Conservation (phyloP, 2,113 vertebrate species). For the Lepisosteus oculatus region DNA sequence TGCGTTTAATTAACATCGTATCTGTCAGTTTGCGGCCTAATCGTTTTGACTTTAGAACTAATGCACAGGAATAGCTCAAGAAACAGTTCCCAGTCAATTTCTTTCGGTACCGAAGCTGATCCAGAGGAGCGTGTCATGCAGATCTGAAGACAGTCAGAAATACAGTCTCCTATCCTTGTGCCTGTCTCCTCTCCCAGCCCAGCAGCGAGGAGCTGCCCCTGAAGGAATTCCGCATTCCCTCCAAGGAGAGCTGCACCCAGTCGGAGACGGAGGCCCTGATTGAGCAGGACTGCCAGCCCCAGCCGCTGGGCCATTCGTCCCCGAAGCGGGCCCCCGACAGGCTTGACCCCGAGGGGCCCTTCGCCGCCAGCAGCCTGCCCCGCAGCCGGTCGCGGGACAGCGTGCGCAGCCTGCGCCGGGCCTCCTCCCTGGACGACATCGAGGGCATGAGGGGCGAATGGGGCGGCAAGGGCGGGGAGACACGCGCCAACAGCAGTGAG, state of each 20-base stretch:
- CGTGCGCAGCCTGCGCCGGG: slow-evolving; percentile 72
- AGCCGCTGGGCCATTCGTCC: slow-evolving; percentile 44
- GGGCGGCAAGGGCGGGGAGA: slow-evolving; percentile 64
- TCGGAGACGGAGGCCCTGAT: slow-evolving; percentile 80
- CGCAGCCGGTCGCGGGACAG: slow-evolving; percentile 61
- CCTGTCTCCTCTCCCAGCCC: slow-evolving; percentile 54
- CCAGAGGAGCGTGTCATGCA: neutral
- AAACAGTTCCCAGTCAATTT: no score
- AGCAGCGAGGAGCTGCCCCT: slow-evolving; percentile 74
- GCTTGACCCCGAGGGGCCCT: slow-evolving; percentile 56
- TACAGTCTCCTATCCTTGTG: neutral
- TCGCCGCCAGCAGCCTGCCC: slow-evolving; percentile 54
- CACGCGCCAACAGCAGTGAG: slow-evolving; percentile 65
- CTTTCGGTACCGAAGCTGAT: no score
- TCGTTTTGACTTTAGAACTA: no score
- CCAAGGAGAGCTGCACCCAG: slow-evolving; percentile 72
- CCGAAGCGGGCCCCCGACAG: slow-evolving; percentile 52
- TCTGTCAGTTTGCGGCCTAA: no score
- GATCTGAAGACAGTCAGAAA: neutral
- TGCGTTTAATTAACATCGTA: no score
- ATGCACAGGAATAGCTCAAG: no score
- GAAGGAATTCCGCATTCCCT: slow-evolving; percentile 72
- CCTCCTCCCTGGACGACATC: slow-evolving; percentile 81
- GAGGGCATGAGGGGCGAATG: slow-evolving; percentile 75
- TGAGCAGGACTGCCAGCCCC: slow-evolving; percentile 67